These are phyloP conservation scores for Drosophila ustulata DNA, from an alignment of 2,888 invertebrate genomes.

Conservation along the genomic window DNA sequence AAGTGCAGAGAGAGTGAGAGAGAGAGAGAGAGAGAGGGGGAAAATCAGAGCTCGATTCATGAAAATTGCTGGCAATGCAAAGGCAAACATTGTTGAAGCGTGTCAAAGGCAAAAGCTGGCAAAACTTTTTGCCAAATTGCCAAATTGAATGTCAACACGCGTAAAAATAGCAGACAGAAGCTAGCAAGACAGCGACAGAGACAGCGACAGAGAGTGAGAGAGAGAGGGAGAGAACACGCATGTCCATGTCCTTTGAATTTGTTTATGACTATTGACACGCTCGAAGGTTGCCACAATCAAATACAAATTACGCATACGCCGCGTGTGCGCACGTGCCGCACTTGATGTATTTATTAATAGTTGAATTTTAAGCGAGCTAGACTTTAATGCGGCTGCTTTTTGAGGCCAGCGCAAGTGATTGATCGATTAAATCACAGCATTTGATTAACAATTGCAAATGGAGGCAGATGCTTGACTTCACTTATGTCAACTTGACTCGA, in stretches of 20 bases:
- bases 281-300: slow-evolving; percentile 63
- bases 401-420: slow-evolving; percentile 27
- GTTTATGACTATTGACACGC: slow-evolving; percentile 74
- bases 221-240: slow-evolving; percentile 37
- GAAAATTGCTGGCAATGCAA: slow-evolving; percentile 63
- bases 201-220: not conserved
- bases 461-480: not conserved
- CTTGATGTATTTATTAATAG: slow-evolving; percentile 29
- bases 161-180: slow-evolving; percentile 69
- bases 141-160: slow-evolving; percentile 82
- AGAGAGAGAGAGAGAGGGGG: not conserved
- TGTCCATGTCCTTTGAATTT: slow-evolving; percentile 70
- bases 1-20: not conserved
- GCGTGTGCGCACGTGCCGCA: slow-evolving; percentile 66
- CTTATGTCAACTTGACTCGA: not conserved
- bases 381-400: not conserved
- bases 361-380: slow-evolving; percentile 29
- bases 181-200: not conserved
- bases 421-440: slow-evolving; percentile 58
- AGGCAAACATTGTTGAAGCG: slow-evolving; percentile 59
- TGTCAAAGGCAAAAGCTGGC: slow-evolving; percentile 60
- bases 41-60: slow-evolving; percentile 77
- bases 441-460: not conserved
- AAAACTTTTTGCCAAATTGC: slow-evolving; percentile 75
- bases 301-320: slow-evolving; percentile 72